A percentile compares a stretch with the other conserved stretches of the same genome.
Conservation (phyloP, 2,888 invertebrate genomes). For the Esperia sulphurella region DNA sequence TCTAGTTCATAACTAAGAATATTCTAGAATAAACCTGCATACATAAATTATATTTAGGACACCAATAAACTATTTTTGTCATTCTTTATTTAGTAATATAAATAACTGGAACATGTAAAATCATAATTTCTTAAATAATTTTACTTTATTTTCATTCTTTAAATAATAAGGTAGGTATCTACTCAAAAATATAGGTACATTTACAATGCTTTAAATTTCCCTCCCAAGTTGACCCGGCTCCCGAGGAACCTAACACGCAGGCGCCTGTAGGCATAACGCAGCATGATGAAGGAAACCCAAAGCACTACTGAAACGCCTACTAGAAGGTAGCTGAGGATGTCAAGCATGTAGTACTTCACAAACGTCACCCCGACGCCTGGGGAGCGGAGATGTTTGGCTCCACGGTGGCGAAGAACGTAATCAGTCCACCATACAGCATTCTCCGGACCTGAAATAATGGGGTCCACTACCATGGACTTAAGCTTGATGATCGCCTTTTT, state of each 20-base stretch:
- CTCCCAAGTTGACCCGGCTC: constrained; percentile 21
- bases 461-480: constrained; percentile 40
- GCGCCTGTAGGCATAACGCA: constrained; percentile 31
- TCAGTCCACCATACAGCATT: constrained; percentile 76
- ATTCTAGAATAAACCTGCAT: too few species aligned
- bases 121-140: too few species aligned
- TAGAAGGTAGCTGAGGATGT: constrained; percentile 38
- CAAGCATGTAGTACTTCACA: constrained; percentile 58
- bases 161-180: neutral
- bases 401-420: constrained; percentile 66
- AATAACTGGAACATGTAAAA: too few species aligned
- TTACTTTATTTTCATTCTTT: neutral
- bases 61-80: too few species aligned
- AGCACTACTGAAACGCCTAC: constrained; percentile 20
- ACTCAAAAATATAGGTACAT: neutral
- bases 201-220: constrained; percentile 63
- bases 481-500: constrained; percentile 44
- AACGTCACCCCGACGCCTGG: constrained; percentile 53
- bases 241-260: constrained; percentile 32
- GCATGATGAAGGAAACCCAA: constrained; percentile 26
- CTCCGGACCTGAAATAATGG: constrained; percentile 61
- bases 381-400: constrained; percentile 63
- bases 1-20: too few species aligned
- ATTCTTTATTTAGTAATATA: too few species aligned
- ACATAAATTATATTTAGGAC: too few species aligned